A percentile compares a stretch with the other conserved stretches of the same genome.
Evolutionary conservation across 2,888 invertebrate species (phyloP).

Genomic region (Steinernema hermaphroditum): DNA sequence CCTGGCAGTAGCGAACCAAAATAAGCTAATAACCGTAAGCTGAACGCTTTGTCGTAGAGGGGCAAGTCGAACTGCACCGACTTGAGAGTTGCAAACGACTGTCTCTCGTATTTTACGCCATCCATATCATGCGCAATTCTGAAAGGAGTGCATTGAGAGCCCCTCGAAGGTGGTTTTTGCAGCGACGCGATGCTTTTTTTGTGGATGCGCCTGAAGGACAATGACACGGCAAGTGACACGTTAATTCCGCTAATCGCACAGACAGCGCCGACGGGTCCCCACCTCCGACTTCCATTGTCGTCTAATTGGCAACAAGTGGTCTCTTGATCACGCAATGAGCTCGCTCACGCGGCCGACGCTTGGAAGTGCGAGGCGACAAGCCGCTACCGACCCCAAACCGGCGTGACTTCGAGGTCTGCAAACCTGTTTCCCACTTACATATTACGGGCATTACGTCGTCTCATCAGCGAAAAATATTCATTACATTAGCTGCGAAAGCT

Average conservation of each 20-base stretch:
- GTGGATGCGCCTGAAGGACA: neutral
- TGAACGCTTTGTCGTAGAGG: constrained; percentile 13
- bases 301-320: constrained; percentile 14
- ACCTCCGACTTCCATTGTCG: neutral
- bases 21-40: constrained; percentile 1
- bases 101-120: constrained; percentile 6
- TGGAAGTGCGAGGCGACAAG: constrained; percentile 20
- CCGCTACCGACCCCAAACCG: constrained; percentile 16
- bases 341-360: constrained; percentile 12
- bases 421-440: constrained; percentile 25
- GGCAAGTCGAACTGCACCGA: neutral
- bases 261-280: neutral
- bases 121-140: constrained; percentile 7
- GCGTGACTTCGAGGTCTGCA: neutral
- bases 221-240: neutral
- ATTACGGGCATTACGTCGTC: constrained; percentile 8
- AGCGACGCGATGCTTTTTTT: neutral
- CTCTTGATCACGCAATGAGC: constrained; percentile 8
- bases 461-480: neutral
- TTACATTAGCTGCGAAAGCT: neutral
- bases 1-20: constrained; percentile 61
- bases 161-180: neutral
- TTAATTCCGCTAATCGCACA: neutral
- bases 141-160: neutral
- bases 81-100: constrained; percentile 16